Base-by-base conservation (phyloP, 1,140 invertebrate species). In the Drosophila sucinea region DNA sequence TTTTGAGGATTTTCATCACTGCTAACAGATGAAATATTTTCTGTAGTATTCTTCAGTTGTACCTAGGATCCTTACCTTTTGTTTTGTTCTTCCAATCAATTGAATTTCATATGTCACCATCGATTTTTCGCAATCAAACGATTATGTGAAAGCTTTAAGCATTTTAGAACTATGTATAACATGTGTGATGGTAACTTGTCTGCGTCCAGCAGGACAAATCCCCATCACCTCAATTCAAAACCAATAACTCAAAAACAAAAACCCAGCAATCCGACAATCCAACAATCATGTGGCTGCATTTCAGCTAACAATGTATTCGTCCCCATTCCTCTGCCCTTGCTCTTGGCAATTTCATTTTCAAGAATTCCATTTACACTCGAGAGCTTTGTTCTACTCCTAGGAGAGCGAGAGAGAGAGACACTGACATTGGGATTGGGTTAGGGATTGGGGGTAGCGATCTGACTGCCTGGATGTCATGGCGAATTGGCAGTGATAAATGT, bases 401-500 rank as follows among this genome's bases (percentile, higher is more conserved):
- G 5, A 66, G 60, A 32, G 35, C 38, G 25, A 54, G 60, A 27
- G 25, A 54, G 60, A 27, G 4, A 54, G 54, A 29, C 35, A 55
- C 40, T 72, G 68, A 38, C 47, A 68, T 56, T 67, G 56, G 41
- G 27, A 57, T 44, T 62, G 70, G 60, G 56, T 68, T 60, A 62
- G 60, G 72, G n/a, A 41, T 5, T 69, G 70, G 72, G n/a, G 23
- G 23, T 2, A 51, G 25, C 44, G 44, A 51, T 51, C 44, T 10
- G 44, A 27, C 44, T 51, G 44, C 60, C 38, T 44, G 41, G 61
- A 64, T 81, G 81, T 77, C 81, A 84, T 83, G 81, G 73, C 70
- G 84, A 89, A 77, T 89, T 86, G 83, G 84, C 83, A 86, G 83
- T 86, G 83, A 86, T 86, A 86, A 86, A 86, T 86, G 83, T 83